phyloP scores from a whole-genome alignment of 2,888 invertebrate species.

The Eilema griseolum region DNA sequence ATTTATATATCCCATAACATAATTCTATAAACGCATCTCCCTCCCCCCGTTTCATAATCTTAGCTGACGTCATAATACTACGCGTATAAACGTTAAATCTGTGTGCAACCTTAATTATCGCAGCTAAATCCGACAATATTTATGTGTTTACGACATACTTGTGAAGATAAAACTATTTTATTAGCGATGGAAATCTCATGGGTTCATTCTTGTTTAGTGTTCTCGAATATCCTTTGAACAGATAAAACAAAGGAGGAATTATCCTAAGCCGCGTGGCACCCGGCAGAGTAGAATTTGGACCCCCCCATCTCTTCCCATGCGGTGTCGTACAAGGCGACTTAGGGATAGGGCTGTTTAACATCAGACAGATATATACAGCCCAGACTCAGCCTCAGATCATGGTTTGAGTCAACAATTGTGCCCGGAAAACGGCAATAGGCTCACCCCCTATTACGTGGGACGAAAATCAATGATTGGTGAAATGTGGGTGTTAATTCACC shows the following conservation, averaged over 20 bases:
- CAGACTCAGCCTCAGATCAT: too few species aligned
- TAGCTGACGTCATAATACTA: slow-evolving; percentile 7
- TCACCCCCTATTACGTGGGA: too few species aligned
- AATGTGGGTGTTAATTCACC: too few species aligned
- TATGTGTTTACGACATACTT: slow-evolving; percentile 22
- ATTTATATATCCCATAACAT: not conserved
- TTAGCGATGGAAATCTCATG: slow-evolving; percentile 6
- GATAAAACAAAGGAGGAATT: not conserved
- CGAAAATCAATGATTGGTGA: too few species aligned
- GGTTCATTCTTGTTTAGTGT: slow-evolving; percentile 6
- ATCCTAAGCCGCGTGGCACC: not conserved
- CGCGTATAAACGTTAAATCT: slow-evolving; percentile 2
- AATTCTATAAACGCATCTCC: not conserved
- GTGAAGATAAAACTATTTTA: slow-evolving; percentile 20
- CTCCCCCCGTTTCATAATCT: slow-evolving; percentile 10
- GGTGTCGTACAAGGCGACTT: too few species aligned
- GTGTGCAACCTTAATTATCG: slow-evolving; percentile 15
- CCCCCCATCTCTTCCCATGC: too few species aligned
- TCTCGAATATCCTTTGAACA: not conserved
- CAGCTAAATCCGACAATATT: slow-evolving; percentile 14
- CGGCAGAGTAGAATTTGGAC: too few species aligned
- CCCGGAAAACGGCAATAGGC: too few species aligned
- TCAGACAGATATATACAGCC: too few species aligned
- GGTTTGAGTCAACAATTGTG: too few species aligned
- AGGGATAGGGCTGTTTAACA: too few species aligned